A percentile compares a stretch with the other conserved stretches of the same genome.
phyloP scores from a whole-genome alignment of 2,113 vertebrate species.

The Nymphicus hollandicus region DNA sequence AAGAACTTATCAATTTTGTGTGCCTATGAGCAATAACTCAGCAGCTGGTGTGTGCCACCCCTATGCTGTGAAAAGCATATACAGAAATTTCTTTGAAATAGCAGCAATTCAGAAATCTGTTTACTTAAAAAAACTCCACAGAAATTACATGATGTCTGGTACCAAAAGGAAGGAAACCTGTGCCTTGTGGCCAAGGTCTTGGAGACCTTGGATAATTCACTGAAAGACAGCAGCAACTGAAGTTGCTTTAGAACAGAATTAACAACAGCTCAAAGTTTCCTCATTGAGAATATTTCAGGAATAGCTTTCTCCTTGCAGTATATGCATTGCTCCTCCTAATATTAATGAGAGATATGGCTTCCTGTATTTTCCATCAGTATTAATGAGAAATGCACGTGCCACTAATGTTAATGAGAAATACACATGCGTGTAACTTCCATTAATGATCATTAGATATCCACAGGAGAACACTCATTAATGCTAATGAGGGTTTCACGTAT shows the following conservation, averaged over 20 bases:
- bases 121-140: background rate
- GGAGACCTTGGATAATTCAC: background rate
- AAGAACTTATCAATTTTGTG: background rate
- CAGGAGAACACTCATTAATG: slow-evolving; percentile 24
- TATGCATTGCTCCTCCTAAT: background rate
- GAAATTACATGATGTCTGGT: background rate
- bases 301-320: background rate
- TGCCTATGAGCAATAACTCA: background rate
- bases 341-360: background rate
- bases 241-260: background rate
- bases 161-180: background rate
- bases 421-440: background rate
- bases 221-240: background rate
- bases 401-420: slow-evolving; percentile 5
- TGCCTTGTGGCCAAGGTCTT: background rate
- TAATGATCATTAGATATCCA: slow-evolving; percentile 33
- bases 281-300: background rate
- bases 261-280: background rate
- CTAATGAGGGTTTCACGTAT: background rate
- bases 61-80: background rate
- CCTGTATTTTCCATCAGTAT: background rate
- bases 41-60: background rate
- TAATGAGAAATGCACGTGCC: background rate
- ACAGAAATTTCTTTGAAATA: background rate
- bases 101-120: background rate